Evolutionary conservation across 1,140 invertebrate species (phyloP).

Genomic region (Drosophila tsacasi): DNA sequence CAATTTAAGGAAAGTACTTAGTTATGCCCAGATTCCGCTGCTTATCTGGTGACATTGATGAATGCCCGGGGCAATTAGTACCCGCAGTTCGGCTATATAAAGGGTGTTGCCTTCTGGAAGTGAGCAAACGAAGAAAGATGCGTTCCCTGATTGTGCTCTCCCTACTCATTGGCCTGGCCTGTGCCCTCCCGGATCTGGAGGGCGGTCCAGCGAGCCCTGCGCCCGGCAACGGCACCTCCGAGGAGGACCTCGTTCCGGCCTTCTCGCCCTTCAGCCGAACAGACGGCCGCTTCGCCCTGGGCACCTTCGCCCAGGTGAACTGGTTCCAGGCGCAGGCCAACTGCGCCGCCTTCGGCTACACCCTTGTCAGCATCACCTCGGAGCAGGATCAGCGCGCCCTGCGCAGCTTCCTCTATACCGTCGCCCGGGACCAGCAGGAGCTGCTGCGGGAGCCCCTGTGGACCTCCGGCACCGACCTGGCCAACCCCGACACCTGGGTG

Average conservation of each 20-base stretch:
- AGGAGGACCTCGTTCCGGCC: not conserved
- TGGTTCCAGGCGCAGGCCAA: slow-evolving; percentile 48
- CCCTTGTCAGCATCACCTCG: slow-evolving; percentile 34
- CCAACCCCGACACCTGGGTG: slow-evolving; percentile 26
- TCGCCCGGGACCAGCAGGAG: slow-evolving; percentile 16
- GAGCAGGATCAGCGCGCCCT: slow-evolving; percentile 41
- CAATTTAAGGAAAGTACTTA: slow-evolving; percentile 40
- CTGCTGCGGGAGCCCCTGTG: slow-evolving; percentile 26
- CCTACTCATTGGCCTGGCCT: slow-evolving; percentile 18
- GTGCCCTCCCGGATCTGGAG: slow-evolving; percentile 3
- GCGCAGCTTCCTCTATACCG: slow-evolving; percentile 32
- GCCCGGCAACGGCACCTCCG: slow-evolving; percentile 15
- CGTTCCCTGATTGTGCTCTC: slow-evolving; percentile 26
- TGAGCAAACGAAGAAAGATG: slow-evolving; percentile 21
- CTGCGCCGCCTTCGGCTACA: slow-evolving; percentile 46
- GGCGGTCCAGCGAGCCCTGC: slow-evolving; percentile 1
- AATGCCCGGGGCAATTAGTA: slow-evolving; percentile 39
- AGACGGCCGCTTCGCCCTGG: slow-evolving; percentile 37
- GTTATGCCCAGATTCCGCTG: slow-evolving; percentile 28
- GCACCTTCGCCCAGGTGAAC: slow-evolving; percentile 52
- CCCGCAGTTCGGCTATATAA: slow-evolving; percentile 24
- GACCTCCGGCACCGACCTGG: slow-evolving; percentile 52
- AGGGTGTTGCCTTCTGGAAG: not conserved
- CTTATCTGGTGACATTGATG: slow-evolving; percentile 46
- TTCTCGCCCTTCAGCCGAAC: slow-evolving; percentile 37